Evolutionary conservation across 2,113 vertebrate genomes (phyloP), one percentile per base, ranked within the genome.

Genomic region (Tachysurus fulvidraco): DNA sequence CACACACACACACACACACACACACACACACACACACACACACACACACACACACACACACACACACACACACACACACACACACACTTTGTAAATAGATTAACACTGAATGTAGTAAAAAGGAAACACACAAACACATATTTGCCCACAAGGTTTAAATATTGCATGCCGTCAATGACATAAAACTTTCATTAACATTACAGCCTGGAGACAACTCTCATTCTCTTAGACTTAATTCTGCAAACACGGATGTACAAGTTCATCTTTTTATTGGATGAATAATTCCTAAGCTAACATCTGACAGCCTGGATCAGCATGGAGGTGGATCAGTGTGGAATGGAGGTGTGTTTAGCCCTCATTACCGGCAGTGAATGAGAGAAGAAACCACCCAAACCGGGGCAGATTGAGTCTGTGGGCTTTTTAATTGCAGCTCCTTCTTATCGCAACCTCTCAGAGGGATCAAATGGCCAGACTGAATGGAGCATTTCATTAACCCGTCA

Each of bases 271-370:
- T 97, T 91, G 92, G 93, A 92, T 93, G 92, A 94, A 96, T 99
- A 99, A 99, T 99, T 99, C 99, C 97, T 97, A 97, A 96, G 96
- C 96, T 96, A 97, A 99, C 98, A 98, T 97, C 97, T 97, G 96
- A 98, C 97, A 96, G 96, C 96, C 96, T 95, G 97, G 96, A 95
- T 96, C 96, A 96, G 95, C 95, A 96, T 93, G 92, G 94, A 97
- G 94, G 96, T 96, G 97, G 96, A 96, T 98, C 97, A 98, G 97
- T 96, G 96, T 96, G 96, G 95, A 96, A 96, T 95, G 95, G 95
- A 84, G 83, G 83, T 84, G 97, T 97, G 97, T 97, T 97, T 97
- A 97, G 96, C 98, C 97, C 98, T 99, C 97, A 99, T 99, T 99
- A 99, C 97, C 96, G 96, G 95, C 95, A 95, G 96, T 95, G 96